Percentiles rank a stretch among this genome's conserved stretches.
Conservation (phyloP, 2,113 vertebrate species). For the Tylochromis polylepis region DNA sequence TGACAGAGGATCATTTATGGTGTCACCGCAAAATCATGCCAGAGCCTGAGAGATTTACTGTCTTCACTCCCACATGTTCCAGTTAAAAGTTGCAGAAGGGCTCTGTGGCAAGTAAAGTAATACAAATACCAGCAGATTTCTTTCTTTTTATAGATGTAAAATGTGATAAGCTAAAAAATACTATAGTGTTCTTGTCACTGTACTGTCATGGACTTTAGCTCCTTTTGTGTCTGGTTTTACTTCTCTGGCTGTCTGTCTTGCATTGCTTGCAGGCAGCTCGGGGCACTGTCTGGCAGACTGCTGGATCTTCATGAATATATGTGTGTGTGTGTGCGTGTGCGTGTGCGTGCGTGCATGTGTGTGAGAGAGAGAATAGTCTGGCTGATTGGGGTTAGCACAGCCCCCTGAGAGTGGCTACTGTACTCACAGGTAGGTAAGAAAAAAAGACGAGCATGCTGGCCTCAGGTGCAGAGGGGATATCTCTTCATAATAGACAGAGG, state of each 20-base stretch:
- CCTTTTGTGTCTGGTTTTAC: slow-evolving; percentile 12
- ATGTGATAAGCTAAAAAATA: not conserved
- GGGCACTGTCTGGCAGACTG: slow-evolving; percentile 42
- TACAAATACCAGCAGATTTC: not conserved
- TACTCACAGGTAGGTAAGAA: slow-evolving; percentile 28
- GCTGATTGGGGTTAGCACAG: slow-evolving; percentile 27
- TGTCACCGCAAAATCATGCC: slow-evolving; percentile 23
- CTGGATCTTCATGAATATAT: not conserved
- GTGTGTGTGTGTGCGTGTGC: not conserved
- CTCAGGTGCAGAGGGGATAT: slow-evolving; percentile 52
- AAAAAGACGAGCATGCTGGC: slow-evolving; percentile 10
- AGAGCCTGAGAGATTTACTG: not conserved
- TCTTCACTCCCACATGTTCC: not conserved
- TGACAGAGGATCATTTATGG: slow-evolving; percentile 29
- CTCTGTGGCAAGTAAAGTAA: not conserved
- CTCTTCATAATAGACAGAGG: slow-evolving; percentile 34
- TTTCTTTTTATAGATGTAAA: not conserved
- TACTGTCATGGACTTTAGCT: not conserved
- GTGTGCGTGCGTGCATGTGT: not conserved
- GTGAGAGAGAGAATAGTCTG: not conserved
- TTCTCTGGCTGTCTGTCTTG: slow-evolving; percentile 39
- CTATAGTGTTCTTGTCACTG: not conserved
- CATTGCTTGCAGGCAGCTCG: slow-evolving; percentile 40
- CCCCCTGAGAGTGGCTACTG: not conserved
- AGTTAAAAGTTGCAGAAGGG: not conserved